Percentiles rank a stretch among this genome's conserved stretches.
Conservation (phyloP, 2,888 invertebrate genomes). For the Eupithecia pulchellata region DNA sequence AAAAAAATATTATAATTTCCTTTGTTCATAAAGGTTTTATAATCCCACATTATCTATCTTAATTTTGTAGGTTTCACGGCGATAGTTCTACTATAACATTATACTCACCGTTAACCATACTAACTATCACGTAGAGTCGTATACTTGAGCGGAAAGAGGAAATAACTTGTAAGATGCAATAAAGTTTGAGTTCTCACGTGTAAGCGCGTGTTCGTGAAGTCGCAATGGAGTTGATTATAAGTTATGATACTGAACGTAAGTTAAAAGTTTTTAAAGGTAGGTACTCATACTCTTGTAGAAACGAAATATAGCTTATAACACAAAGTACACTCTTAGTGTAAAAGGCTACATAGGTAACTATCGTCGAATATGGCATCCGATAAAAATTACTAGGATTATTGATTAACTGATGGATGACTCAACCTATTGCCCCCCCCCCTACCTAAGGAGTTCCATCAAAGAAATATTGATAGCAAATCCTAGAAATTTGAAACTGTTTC, state of each 20-base stretch:
- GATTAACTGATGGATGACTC: too few relatives aligned
- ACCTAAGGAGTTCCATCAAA: too few relatives aligned
- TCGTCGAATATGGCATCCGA: too few relatives aligned
- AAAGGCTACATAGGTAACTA: too few relatives aligned
- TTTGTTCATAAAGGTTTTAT: too few relatives aligned
- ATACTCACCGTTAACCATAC: background rate
- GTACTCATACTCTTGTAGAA: background rate
- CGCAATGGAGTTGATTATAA: slow-evolving; percentile 21
- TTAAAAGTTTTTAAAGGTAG: background rate
- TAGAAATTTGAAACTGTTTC: too few relatives aligned
- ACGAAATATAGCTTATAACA: background rate
- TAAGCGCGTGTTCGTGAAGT: slow-evolving; percentile 26
- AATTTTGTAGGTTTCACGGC: background rate
- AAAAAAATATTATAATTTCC: too few relatives aligned
- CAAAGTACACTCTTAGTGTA: too few relatives aligned
- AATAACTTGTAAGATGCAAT: slow-evolving; percentile 33
- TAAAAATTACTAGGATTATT: too few relatives aligned
- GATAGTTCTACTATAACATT: background rate
- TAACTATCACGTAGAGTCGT: slow-evolving; percentile 11
- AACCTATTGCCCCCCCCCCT: too few relatives aligned
- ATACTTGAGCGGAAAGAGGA: slow-evolving; percentile 15
- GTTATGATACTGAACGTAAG: background rate
- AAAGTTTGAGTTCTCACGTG: slow-evolving; percentile 23
- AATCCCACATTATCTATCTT: too few relatives aligned
- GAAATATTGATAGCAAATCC: too few relatives aligned